These are phyloP conservation scores for Oreochromis tanganicae DNA, from an alignment of 2,113 vertebrate species.

Conservation along the genomic window DNA sequence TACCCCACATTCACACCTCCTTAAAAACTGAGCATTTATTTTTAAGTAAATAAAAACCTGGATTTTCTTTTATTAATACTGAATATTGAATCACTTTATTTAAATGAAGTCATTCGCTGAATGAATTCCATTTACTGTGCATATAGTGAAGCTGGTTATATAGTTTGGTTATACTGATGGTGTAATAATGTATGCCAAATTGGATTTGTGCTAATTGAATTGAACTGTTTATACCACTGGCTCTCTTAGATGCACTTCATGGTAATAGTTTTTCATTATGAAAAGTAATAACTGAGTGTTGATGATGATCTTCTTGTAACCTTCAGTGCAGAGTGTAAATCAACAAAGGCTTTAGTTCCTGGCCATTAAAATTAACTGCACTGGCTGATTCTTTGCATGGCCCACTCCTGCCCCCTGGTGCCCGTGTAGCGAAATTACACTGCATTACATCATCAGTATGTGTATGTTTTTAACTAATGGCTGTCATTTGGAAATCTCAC, in stretches of 20 bases:
- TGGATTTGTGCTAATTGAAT: neutral
- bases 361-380: neutral
- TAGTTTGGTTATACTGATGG: neutral
- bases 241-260: neutral
- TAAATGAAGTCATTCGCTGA: neutral
- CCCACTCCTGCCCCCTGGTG: constrained; percentile 47
- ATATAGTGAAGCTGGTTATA: neutral
- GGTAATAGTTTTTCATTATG: constrained; percentile 8
- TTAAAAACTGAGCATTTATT: neutral
- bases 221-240: neutral
- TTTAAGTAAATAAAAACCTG: neutral
- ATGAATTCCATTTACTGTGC: neutral
- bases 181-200: neutral
- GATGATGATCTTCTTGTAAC: constrained; percentile 33
- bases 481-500: neutral
- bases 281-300: constrained; percentile 7
- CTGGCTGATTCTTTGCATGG: neutral
- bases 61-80: neutral
- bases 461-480: neutral
- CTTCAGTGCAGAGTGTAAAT: constrained; percentile 12
- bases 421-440: neutral
- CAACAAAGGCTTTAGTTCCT: neutral
- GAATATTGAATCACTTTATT: neutral
- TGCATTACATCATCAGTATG: neutral
- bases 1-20: neutral